Conservation (phyloP, 2,888 invertebrate genomes). For the Nineta flava region DNA sequence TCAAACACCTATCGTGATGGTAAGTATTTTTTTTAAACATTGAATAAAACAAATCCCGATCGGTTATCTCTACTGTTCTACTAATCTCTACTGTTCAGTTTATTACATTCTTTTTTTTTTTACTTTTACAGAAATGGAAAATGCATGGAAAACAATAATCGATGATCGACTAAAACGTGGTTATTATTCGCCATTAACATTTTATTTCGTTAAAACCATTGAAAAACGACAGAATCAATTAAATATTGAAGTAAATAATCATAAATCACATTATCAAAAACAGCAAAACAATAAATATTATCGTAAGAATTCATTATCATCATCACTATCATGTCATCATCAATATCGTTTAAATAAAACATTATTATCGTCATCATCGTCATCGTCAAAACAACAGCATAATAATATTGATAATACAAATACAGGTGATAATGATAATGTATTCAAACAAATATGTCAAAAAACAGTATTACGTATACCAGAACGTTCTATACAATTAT, state of each 20-base stretch:
- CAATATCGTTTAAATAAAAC: neutral
- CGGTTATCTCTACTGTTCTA: too few relatives aligned
- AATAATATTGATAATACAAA: neutral
- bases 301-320: neutral
- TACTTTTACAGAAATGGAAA: slow-evolving; percentile 15
- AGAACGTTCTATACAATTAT: neutral
- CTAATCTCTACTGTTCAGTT: too few relatives aligned
- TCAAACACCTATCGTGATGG: slow-evolving; percentile 39
- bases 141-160: slow-evolving; percentile 44
- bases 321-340: too few relatives aligned
- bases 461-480: neutral
- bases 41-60: too few relatives aligned
- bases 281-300: neutral
- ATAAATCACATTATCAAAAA: neutral
- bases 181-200: slow-evolving; percentile 29
- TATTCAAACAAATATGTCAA: neutral
- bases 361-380: too few relatives aligned
- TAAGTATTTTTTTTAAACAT: slow-evolving; percentile 24
- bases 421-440: neutral
- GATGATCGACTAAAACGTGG: slow-evolving; percentile 43
- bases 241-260: neutral
- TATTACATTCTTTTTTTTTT: too few relatives aligned
- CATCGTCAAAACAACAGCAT: neutral
- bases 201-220: slow-evolving; percentile 26
- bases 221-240: slow-evolving; percentile 11